Evolutionary conservation across 2,888 invertebrate genomes (phyloP).

Genomic region (Oligia latruncula): DNA sequence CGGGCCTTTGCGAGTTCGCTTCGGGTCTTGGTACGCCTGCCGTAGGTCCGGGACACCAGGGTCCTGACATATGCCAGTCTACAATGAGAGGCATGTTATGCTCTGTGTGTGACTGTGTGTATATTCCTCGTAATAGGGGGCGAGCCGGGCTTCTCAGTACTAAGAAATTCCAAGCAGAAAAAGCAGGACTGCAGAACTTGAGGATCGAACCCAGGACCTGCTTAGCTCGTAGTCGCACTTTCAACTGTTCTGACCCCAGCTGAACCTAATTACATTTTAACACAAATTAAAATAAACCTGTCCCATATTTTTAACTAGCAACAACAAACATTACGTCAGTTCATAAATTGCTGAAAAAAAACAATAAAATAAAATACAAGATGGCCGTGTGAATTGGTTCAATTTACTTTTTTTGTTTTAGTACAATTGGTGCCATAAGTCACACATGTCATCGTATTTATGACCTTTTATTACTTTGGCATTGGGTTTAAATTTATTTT

Average conservation of each 20-base stretch:
- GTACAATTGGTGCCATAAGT: conserved; percentile 24
- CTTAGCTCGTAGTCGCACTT: neutral
- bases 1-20: too few relatives aligned
- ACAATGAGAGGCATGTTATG: too few relatives aligned
- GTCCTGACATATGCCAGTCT: too few relatives aligned
- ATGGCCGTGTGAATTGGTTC: conserved; percentile 53
- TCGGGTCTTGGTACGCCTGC: too few relatives aligned
- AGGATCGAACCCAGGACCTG: too few relatives aligned
- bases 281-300: conserved; percentile 9
- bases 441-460: conserved; percentile 18
- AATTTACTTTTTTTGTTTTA: conserved; percentile 41
- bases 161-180: too few relatives aligned
- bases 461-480: conserved; percentile 36
- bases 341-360: conserved; percentile 16
- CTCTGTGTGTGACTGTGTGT: too few relatives aligned
- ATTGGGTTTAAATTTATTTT: conserved; percentile 26
- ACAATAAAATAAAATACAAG: conserved; percentile 24
- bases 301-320: conserved; percentile 25
- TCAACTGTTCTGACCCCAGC: neutral
- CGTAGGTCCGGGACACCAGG: too few relatives aligned
- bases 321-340: conserved; percentile 18
- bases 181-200: too few relatives aligned
- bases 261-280: neutral
- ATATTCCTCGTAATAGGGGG: too few relatives aligned
- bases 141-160: too few relatives aligned